Conservation (phyloP, 2,888 invertebrate genomes). For the Epistrophe eligans region DNA sequence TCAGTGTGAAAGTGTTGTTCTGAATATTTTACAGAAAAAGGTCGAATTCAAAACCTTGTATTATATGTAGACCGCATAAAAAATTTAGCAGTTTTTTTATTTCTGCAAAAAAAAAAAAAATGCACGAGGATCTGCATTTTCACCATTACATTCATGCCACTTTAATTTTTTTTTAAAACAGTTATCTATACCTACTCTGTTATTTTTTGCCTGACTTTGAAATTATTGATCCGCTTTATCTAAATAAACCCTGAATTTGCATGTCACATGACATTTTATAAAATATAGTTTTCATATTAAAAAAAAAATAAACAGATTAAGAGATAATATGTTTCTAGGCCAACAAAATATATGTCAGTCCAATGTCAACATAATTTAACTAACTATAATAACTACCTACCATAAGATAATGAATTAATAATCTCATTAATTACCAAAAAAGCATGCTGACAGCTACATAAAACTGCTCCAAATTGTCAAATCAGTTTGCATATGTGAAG, state of each 20-base stretch:
- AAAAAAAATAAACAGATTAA: background rate
- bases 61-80: too few relatives aligned
- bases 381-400: background rate
- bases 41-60: too few relatives aligned
- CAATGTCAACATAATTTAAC: conserved; percentile 54
- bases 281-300: background rate
- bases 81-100: too few relatives aligned
- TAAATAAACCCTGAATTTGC: background rate
- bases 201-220: background rate
- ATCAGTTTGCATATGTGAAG: conserved; percentile 28
- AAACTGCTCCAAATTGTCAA: conserved; percentile 57
- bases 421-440: conserved; percentile 50
- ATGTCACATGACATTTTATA: conserved; percentile 10
- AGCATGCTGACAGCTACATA: conserved; percentile 34
- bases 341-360: conserved; percentile 5
- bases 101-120: too few relatives aligned
- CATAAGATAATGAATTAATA: conserved; percentile 19
- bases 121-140: too few relatives aligned
- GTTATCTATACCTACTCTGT: too few relatives aligned
- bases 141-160: too few relatives aligned
- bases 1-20: too few relatives aligned
- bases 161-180: too few relatives aligned
- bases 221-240: background rate
- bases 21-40: too few relatives aligned
- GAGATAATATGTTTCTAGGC: background rate